Percentiles rank a stretch among this genome's conserved stretches.
phyloP scores from a whole-genome alignment of 2,888 invertebrate genomes.

The Lasioglossum villosulum region DNA sequence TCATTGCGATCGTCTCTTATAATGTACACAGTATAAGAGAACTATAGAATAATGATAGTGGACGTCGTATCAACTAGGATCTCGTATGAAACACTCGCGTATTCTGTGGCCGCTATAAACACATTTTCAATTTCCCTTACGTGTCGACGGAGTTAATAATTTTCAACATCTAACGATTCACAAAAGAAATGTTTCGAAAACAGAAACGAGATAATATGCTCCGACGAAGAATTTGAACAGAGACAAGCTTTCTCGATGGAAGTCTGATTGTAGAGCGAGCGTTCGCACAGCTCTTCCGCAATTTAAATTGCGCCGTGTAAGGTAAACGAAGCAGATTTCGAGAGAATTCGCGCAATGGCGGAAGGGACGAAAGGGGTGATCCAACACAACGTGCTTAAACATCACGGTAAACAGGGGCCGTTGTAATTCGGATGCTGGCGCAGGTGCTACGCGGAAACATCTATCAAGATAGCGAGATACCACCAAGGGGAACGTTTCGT shows the following conservation, averaged over 20 bases:
- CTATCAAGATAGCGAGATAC: slow-evolving; percentile 81
- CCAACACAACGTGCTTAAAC: slow-evolving; percentile 66
- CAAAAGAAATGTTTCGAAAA: background rate
- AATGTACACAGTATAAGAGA: background rate
- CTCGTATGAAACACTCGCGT: too few relatives aligned
- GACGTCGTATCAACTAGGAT: too few relatives aligned
- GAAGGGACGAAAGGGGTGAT: slow-evolving; percentile 51
- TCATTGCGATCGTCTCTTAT: background rate
- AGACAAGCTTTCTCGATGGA: too few relatives aligned
- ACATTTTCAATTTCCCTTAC: too few relatives aligned
- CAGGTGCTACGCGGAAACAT: slow-evolving; percentile 82
- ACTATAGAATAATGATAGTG: background rate
- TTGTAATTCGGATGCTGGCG: slow-evolving; percentile 79
- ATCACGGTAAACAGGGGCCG: slow-evolving; percentile 71
- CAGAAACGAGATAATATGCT: too few relatives aligned
- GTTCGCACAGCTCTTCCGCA: background rate
- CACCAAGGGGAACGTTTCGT: slow-evolving; percentile 64
- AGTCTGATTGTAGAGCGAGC: background rate
- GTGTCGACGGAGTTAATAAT: too few relatives aligned
- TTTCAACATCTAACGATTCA: background rate
- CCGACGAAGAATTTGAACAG: background rate
- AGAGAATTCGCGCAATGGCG: slow-evolving; percentile 18
- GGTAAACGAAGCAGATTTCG: slow-evolving; percentile 19
- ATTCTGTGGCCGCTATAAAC: too few relatives aligned
- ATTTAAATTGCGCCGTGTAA: background rate